Percentiles rank a stretch among this genome's conserved stretches.
Conservation (phyloP, 2,113 vertebrate genomes). For the Scytalopus superciliaris region DNA sequence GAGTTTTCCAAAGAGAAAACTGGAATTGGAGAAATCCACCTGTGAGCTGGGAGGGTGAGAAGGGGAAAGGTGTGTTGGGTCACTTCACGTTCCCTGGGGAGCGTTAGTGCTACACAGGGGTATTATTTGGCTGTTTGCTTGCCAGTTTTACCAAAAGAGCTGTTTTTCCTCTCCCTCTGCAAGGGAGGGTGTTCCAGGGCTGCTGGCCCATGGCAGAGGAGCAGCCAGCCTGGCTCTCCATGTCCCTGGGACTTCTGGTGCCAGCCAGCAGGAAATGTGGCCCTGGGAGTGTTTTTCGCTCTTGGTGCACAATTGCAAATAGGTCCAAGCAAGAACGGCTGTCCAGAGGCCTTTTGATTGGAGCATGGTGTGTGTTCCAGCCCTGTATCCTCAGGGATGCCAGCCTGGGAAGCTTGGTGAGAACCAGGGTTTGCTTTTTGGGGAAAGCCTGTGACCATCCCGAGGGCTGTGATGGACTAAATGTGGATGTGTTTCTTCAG, state of each 20-base stretch:
- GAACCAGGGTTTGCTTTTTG: background rate
- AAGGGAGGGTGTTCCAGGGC: accelerated
- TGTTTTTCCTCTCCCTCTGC: background rate
- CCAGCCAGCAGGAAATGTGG: background rate
- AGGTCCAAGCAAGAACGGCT: background rate
- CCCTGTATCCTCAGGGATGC: background rate
- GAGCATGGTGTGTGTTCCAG: too few species aligned
- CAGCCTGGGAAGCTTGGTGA: background rate
- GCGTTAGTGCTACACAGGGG: background rate
- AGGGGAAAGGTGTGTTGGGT: background rate
- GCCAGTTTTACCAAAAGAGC: background rate
- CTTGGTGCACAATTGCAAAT: background rate
- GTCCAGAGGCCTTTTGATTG: background rate
- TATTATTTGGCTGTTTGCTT: background rate
- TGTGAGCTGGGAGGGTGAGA: background rate
- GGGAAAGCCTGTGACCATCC: accelerated
- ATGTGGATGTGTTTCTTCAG: background rate
- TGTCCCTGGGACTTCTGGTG: background rate
- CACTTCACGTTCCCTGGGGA: background rate
- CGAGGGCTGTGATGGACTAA: accelerated
- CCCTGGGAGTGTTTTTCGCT: background rate
- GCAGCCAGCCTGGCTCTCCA: accelerated
- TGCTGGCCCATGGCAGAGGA: background rate
- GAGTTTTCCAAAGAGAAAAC: background rate
- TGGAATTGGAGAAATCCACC: background rate